These are phyloP conservation scores for Phalacrocorax pelagicus DNA, from an alignment of 2,113 vertebrate species.

Conservation along the genomic window DNA sequence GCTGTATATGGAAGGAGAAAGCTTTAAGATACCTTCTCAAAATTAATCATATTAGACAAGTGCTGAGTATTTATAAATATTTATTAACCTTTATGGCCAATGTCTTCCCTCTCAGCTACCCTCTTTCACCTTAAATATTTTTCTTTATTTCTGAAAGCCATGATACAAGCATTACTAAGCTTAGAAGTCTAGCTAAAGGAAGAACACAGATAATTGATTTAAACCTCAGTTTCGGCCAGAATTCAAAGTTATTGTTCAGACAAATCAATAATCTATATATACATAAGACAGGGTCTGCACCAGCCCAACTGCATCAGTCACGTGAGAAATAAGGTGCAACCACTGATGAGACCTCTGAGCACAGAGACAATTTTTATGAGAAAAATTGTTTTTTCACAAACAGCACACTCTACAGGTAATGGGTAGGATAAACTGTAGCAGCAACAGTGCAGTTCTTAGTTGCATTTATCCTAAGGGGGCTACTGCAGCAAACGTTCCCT, in stretches of 20 bases:
- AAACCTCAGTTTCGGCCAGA: neutral
- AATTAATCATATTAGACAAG: neutral
- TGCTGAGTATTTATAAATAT: neutral
- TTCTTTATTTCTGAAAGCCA: neutral
- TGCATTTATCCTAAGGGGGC: neutral
- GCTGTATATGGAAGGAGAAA: neutral
- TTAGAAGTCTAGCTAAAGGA: neutral
- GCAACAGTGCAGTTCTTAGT: neutral
- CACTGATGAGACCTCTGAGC: neutral
- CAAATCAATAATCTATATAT: neutral
- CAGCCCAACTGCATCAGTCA: neutral
- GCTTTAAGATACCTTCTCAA: neutral
- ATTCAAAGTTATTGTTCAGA: neutral
- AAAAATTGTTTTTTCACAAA: neutral
- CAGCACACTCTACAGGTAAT: neutral
- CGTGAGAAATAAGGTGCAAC: neutral
- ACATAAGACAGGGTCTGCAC: neutral
- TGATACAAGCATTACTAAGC: neutral
- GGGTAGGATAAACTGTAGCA: neutral
- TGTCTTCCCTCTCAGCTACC: neutral
- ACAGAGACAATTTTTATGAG: neutral
- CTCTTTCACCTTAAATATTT: neutral
- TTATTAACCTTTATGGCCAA: neutral
- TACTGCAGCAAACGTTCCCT: neutral
- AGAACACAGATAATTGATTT: neutral